These are phyloP conservation scores for Perizoma affinitatum DNA, from an alignment of 2,888 invertebrate species.

Conservation along the genomic window DNA sequence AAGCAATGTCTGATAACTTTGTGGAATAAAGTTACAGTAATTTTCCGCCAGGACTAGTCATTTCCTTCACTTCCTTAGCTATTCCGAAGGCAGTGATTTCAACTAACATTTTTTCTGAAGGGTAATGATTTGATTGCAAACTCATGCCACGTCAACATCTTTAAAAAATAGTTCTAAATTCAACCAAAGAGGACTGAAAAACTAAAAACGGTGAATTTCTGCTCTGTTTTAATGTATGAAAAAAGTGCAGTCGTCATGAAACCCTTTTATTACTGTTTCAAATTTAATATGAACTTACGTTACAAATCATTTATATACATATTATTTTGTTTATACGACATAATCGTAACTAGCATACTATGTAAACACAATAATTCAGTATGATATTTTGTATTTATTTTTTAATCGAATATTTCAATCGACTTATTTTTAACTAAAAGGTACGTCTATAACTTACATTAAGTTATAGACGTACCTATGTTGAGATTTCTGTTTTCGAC, in stretches of 20 bases:
- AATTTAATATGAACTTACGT: too few species aligned
- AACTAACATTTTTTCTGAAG: constrained; percentile 29
- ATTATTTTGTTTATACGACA: too few species aligned
- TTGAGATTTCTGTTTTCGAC: constrained; percentile 18
- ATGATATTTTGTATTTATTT: background rate
- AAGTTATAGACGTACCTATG: background rate
- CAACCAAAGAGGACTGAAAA: too few species aligned
- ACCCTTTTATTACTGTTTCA: too few species aligned
- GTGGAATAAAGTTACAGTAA: constrained; percentile 16
- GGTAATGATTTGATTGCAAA: constrained; percentile 16
- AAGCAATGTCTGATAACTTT: constrained; percentile 15
- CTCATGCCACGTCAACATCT: background rate
- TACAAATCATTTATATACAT: too few species aligned
- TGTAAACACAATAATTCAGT: too few species aligned
- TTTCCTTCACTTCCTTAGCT: constrained; percentile 36
- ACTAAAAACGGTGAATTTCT: too few species aligned
- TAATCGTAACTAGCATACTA: too few species aligned
- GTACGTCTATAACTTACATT: background rate
- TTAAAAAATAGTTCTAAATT: too few species aligned
- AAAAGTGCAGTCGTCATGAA: too few species aligned
- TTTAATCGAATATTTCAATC: background rate
- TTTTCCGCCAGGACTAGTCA: constrained; percentile 26
- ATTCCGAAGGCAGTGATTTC: constrained; percentile 35
- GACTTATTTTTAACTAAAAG: background rate
- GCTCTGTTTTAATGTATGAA: too few species aligned